Conservation (phyloP, 2,888 invertebrate genomes). For the Troides aeacus region DNA sequence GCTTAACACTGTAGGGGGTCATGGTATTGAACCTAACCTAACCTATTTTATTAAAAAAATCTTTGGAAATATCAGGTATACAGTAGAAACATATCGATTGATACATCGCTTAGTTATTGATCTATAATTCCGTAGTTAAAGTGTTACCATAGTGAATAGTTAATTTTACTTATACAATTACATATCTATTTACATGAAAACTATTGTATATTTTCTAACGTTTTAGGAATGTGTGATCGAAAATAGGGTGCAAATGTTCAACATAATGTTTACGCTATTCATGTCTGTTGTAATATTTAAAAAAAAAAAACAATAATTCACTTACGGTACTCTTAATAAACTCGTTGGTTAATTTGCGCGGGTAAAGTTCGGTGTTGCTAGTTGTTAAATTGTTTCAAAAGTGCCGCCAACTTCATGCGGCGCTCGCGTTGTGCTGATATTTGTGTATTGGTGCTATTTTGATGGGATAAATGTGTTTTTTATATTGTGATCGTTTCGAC, state of each 20-base stretch:
- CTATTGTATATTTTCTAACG: constrained; percentile 66
- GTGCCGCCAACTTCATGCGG: constrained; percentile 47
- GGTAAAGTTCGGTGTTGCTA: constrained; percentile 53
- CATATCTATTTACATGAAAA: constrained; percentile 63
- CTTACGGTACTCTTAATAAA: constrained; percentile 33
- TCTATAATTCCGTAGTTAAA: constrained; percentile 59
- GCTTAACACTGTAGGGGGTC: too few species aligned
- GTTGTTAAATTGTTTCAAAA: constrained; percentile 50
- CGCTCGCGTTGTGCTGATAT: constrained; percentile 64
- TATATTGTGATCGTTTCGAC: constrained; percentile 44
- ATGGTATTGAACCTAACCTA: too few species aligned
- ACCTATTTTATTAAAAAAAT: too few species aligned
- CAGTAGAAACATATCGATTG: constrained; percentile 1
- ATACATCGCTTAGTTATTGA: constrained; percentile 19
- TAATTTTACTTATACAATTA: constrained; percentile 70
- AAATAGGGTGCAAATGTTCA: constrained; percentile 55
- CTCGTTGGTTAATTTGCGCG: constrained; percentile 46
- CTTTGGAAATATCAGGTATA: neutral
- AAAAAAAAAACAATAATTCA: constrained; percentile 23
- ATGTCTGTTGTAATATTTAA: constrained; percentile 28
- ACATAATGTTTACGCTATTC: constrained; percentile 46
- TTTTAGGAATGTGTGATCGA: constrained; percentile 59
- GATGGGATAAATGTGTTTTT: constrained; percentile 50
- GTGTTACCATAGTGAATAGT: constrained; percentile 72
- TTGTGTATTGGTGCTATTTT: constrained; percentile 77